Evolutionary conservation across 2,113 vertebrate genomes (phyloP).

Genomic region (Phainopepla nitens): DNA sequence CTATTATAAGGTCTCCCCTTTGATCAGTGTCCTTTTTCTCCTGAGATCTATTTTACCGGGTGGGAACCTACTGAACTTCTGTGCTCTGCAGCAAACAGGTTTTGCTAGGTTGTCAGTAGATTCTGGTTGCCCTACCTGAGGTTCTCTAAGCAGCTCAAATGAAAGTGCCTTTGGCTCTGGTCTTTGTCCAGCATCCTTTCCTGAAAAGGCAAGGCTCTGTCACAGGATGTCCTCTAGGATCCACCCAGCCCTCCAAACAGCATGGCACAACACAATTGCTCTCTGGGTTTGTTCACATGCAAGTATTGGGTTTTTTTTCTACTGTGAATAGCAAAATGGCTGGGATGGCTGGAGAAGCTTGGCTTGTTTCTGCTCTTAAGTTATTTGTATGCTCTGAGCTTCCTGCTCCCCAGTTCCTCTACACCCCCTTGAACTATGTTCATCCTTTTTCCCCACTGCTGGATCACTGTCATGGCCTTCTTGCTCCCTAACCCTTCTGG

Average conservation of each 20-base stretch:
- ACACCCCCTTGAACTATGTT: not conserved
- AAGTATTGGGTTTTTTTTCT: rapidly evolving
- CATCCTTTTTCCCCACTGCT: not conserved
- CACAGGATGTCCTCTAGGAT: not conserved
- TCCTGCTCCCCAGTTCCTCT: not conserved
- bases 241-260: not conserved
- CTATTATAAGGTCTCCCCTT: not conserved
- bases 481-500: not conserved
- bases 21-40: not conserved
- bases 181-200: not conserved
- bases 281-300: not conserved
- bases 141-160: not conserved
- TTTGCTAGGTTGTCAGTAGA: not conserved
- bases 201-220: not conserved
- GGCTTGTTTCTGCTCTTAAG: not conserved
- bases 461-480: not conserved
- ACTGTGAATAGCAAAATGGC: not conserved
- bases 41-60: not conserved
- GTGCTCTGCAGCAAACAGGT: not conserved
- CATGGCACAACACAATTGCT: not conserved
- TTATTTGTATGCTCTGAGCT: not conserved
- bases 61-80: not conserved
- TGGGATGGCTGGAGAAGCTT: not conserved
- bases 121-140: not conserved
- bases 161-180: not conserved